Percentiles rank a stretch among this genome's conserved stretches.
Evolutionary conservation across 2,113 vertebrate species (phyloP).

Genomic region (Psophia crepitans): DNA sequence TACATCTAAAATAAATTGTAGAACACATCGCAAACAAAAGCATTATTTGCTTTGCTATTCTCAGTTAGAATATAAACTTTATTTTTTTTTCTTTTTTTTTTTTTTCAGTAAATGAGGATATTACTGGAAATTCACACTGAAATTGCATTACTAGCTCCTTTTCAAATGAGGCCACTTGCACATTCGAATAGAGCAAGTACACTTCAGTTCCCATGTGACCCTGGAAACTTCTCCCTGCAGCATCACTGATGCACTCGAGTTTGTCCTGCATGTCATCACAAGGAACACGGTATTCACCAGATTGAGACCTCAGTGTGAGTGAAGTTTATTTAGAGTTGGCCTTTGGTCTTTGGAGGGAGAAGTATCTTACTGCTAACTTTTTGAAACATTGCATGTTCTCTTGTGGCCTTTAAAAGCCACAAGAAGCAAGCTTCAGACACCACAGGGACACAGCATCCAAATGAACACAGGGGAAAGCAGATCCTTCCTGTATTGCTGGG

Average conservation of each 20-base stretch:
- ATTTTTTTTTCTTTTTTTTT: too few species aligned
- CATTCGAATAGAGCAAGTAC: background rate
- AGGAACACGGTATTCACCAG: background rate
- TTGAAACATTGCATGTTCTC: background rate
- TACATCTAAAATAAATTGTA: background rate
- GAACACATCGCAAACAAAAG: background rate
- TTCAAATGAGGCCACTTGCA: background rate
- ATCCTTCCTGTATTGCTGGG: background rate
- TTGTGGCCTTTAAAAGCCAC: background rate
- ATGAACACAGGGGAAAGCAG: background rate
- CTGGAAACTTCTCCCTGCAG: background rate
- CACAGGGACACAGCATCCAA: background rate
- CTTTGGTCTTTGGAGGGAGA: background rate
- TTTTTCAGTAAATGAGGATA: background rate
- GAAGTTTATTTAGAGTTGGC: background rate
- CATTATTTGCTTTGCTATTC: background rate
- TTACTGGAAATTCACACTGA: background rate
- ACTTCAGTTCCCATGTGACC: background rate
- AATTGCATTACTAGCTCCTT: background rate
- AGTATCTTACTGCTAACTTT: background rate
- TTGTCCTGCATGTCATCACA: background rate
- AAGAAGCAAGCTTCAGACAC: background rate
- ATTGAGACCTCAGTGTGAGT: background rate
- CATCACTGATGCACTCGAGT: background rate
- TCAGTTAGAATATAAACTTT: background rate